These are phyloP conservation scores for Tetragonisca angustula DNA, from an alignment of 2,888 invertebrate species.

Conservation along the genomic window DNA sequence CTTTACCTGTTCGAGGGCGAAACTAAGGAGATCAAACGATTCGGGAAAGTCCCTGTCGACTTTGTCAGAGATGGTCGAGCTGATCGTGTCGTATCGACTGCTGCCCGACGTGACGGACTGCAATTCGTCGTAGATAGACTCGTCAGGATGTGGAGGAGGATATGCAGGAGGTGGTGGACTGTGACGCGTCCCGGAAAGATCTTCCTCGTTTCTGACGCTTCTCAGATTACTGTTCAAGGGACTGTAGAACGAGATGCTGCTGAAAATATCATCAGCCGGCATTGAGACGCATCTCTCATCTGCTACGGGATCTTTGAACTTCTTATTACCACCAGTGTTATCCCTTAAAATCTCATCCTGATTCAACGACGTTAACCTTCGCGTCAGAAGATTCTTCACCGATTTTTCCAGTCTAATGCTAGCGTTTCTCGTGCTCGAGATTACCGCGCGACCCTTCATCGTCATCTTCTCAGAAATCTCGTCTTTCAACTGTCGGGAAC, in stretches of 20 bases:
- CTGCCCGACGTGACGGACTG: constrained; percentile 83
- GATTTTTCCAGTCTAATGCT: constrained; percentile 84
- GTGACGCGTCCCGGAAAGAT: constrained; percentile 73
- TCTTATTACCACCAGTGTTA: constrained; percentile 44
- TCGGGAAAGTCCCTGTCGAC: constrained; percentile 84
- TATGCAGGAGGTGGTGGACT: constrained; percentile 86
- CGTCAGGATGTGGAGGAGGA: constrained; percentile 86
- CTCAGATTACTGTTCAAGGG: constrained; percentile 82
- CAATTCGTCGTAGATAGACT: constrained; percentile 86
- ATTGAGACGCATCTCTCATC: constrained; percentile 86
- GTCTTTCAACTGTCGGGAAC: constrained; percentile 85
- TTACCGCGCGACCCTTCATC: constrained; percentile 86
- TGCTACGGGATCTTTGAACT: constrained; percentile 69
- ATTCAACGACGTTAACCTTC: constrained; percentile 75
- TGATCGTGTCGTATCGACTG: constrained; percentile 81
- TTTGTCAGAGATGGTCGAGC: constrained; percentile 79
- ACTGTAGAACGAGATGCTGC: constrained; percentile 88
- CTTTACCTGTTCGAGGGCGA: constrained; percentile 70
- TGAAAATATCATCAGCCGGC: constrained; percentile 87
- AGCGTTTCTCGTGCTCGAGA: constrained; percentile 87
- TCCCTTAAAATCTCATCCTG: constrained; percentile 71
- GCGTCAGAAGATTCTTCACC: constrained; percentile 81
- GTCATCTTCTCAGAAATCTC: constrained; percentile 85
- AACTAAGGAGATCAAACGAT: constrained; percentile 74
- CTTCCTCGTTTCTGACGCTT: constrained; percentile 77